phyloP scores from a whole-genome alignment of 2,113 vertebrate genomes.

The Bubo scandiacus region DNA sequence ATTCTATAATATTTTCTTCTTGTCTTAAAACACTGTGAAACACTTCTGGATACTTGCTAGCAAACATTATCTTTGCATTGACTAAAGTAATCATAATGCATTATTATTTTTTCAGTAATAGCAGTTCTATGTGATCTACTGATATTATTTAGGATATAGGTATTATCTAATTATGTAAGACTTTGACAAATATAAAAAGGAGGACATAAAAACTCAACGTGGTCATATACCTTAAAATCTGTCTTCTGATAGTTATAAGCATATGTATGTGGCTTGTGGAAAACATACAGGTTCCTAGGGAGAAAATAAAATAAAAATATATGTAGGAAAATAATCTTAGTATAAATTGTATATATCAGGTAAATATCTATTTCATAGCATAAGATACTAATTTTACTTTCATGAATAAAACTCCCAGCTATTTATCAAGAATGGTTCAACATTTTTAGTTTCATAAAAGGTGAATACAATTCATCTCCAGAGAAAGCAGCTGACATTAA shows the following conservation, averaged over 20 bases:
- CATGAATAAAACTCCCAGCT: not conserved
- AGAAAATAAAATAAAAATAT: constrained; percentile 29
- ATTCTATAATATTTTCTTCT: not conserved
- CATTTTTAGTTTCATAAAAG: not conserved
- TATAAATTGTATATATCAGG: not conserved
- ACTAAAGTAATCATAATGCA: not conserved
- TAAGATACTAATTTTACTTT: not conserved
- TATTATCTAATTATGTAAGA: not conserved
- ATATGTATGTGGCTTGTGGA: constrained; percentile 83
- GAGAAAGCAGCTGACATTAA: not conserved
- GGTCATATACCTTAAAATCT: constrained; percentile 78
- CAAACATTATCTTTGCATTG: not conserved
- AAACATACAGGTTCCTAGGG: constrained; percentile 81
- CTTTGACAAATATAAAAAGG: not conserved
- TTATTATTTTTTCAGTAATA: not conserved
- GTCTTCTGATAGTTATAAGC: constrained; percentile 75
- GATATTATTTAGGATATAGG: not conserved
- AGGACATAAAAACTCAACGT: not conserved
- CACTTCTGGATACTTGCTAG: not conserved
- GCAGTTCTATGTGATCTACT: not conserved
- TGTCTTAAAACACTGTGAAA: not conserved
- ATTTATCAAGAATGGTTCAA: not conserved
- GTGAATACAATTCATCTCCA: not conserved
- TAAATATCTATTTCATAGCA: not conserved
- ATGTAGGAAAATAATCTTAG: not conserved